Conservation (phyloP, 2,113 vertebrate species). For the Riparia riparia region DNA sequence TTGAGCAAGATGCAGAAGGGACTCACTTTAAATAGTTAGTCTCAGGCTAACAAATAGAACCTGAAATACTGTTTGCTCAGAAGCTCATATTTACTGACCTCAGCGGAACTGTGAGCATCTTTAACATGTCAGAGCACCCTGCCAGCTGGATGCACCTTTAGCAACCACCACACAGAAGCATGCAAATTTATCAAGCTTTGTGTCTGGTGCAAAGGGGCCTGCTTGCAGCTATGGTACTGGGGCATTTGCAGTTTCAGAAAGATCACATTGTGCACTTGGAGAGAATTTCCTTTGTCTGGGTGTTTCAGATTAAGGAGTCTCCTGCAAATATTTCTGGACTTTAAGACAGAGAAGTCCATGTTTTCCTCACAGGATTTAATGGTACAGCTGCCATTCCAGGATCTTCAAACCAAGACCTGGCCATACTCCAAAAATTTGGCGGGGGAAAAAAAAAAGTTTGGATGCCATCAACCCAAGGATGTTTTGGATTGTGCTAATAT, state of each 20-base stretch:
- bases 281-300: neutral
- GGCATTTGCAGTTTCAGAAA: neutral
- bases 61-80: neutral
- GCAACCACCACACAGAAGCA: neutral
- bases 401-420: conserved; percentile 18
- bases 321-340: neutral
- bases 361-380: neutral
- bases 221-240: neutral
- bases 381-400: neutral
- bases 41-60: neutral
- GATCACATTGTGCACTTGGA: neutral
- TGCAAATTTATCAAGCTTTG: neutral
- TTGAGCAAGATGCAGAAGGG: neutral
- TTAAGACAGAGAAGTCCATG: neutral
- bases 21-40: neutral
- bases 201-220: neutral
- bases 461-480: conserved; percentile 39
- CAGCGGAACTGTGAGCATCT: neutral
- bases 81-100: neutral
- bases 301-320: neutral
- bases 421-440: neutral
- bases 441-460: neutral
- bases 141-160: neutral
- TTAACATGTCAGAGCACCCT: neutral
- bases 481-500: conserved; percentile 73